phyloP scores from a whole-genome alignment of 2,113 vertebrate genomes.

The Myodes glareolus region DNA sequence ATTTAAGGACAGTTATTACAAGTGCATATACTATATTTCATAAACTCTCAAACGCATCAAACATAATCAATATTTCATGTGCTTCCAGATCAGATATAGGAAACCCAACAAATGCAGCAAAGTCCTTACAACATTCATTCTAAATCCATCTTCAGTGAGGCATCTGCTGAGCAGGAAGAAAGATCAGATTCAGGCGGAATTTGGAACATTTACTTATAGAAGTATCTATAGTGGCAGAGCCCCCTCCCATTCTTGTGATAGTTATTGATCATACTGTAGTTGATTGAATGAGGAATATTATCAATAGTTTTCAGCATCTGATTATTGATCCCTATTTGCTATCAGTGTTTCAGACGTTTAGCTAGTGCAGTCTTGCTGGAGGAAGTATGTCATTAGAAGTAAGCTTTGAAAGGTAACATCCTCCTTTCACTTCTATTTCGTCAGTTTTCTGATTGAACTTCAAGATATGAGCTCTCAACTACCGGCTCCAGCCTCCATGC shows the following conservation, averaged over 20 bases:
- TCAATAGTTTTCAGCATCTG: background rate
- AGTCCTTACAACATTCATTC: background rate
- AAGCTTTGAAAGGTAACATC: background rate
- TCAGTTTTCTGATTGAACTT: background rate
- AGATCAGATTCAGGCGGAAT: fast-evolving
- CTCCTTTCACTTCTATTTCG: background rate
- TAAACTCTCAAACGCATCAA: background rate
- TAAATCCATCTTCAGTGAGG: too few relatives aligned
- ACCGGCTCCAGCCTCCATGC: background rate
- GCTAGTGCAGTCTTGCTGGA: background rate
- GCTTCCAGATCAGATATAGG: background rate
- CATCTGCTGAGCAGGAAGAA: background rate
- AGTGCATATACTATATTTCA: background rate
- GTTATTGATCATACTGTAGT: background rate
- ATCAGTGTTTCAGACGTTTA: background rate
- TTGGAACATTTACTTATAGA: background rate
- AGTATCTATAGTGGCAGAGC: too few relatives aligned
- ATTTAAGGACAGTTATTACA: background rate
- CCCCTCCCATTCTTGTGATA: background rate
- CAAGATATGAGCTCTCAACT: background rate
- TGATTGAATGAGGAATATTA: background rate
- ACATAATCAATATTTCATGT: background rate
- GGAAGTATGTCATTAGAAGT: background rate
- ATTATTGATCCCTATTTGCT: background rate
- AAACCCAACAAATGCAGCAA: background rate